Evolutionary conservation across 2,888 invertebrate genomes (phyloP), one percentile per base, ranked within the genome.

Genomic region (Diplazon laetatorius): DNA sequence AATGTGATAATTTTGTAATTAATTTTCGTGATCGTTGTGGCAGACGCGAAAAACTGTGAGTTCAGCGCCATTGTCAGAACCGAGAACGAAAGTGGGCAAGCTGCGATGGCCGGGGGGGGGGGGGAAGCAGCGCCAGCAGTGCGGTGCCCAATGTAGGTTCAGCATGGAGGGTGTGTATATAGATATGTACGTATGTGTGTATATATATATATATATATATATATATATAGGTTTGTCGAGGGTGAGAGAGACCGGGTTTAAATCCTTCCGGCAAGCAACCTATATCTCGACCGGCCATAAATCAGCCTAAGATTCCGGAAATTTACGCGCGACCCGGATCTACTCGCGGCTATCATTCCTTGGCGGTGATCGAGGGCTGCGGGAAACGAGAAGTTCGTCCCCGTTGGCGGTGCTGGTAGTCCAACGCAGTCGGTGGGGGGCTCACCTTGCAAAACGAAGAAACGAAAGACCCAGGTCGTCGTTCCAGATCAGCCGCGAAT

Each of bases 261-360:
- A 84, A 84, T 86, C 85, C 81, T 86, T 83, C 83, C 84, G 80
- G 77, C 80, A 79, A 80, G 83, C 84, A 85, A 85, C 82, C 88
- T 86, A 87, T 88, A 88, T 87, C 85, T 86, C 82, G 82, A 66
- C 73, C 60, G 76, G 82, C 85, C 80, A 88, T 88, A 88, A 88
- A 88, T 88, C 88, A 87, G 85, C 78, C 84, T 85, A 86, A 86
- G 87, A 87, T 86, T 87, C 85, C 83, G 86, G 86, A 87, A 88
- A 88, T 88, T 87, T 87, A 87, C 88, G 87, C 86, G 87, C 87
- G 87, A 88, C 88, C 87, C 85, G 85, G 83, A 88, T 87, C 83
- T 80, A 76, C 78, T 77, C 72, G 75, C 60, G 85, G 81, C 87
- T 83, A 87, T 87, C 85, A 84, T 85, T 86, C 78, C 82, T 78